Evolutionary conservation across 1,140 invertebrate genomes (phyloP), one percentile per base, ranked within the genome.

Genomic region (Ostrea edulis): DNA sequence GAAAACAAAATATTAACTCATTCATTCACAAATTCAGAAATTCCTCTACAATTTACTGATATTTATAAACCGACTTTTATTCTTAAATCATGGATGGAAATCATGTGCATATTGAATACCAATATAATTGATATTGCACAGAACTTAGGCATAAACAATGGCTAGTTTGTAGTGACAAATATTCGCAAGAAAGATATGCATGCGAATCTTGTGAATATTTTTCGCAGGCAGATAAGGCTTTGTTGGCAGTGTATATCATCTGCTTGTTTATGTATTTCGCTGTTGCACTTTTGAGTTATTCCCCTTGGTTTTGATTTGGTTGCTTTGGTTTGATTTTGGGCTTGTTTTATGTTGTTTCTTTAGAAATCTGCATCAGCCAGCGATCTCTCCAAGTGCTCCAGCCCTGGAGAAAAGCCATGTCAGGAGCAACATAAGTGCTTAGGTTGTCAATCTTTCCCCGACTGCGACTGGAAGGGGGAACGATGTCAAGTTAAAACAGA

Each of bases 381-480:
- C 8, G 29, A 77, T 29, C 68, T 77, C 12, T 29, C 68, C 11
- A 0, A 83, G 29, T 83, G 82, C 29, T 8, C 51, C 17, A 25
- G 9, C 25, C 82, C 51, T 17, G 20, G n/a, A 14, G 84, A 77
- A 71, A n/a, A 62, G 7, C 52, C 25, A 8, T 91, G 91, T 68
- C 17, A 12, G 2, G 44, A 85, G 25, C 88, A 88, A 17, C 86
- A 89, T 22, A 87, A 81, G 3, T 91, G 91, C 82, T 85, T 84
- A 22, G 81, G 87, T 14, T 91, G 91, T 82, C 35, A 88, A 12
- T 82, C 62, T 17, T 65, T 53, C n/a, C 29, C 22, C 29, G 85
- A 86, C 25, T 86, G 85, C 20, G 7, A 25, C n/a, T 62, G 82
- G 84, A 9, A 25, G 29, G 11, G 22, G 2, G 25, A 35, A 20